These are phyloP conservation scores for Dinocampus coccinellae DNA, from an alignment of 2,888 invertebrate species.

Conservation along the genomic window DNA sequence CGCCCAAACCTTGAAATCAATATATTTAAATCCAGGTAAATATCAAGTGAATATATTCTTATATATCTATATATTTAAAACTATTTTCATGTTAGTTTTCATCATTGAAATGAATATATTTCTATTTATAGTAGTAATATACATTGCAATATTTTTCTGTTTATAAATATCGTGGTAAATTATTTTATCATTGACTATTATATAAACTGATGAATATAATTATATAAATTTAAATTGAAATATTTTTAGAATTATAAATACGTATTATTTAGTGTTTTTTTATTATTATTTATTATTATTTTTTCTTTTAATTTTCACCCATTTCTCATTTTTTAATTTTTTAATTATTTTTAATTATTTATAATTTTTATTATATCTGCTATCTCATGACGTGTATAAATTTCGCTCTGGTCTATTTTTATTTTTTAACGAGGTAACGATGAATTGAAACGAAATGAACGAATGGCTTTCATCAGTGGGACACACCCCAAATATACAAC, in stretches of 20 bases:
- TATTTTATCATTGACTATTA: not conserved
- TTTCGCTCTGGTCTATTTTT: not conserved
- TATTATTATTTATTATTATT: not conserved
- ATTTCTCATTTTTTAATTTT: too few relatives aligned
- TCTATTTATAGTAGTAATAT: not conserved
- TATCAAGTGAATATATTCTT: not conserved
- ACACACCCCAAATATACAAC: not conserved
- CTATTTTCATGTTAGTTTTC: not conserved
- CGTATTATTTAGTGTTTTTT: not conserved
- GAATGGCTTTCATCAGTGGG: not conserved
- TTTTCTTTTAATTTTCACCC: too few relatives aligned
- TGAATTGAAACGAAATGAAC: not conserved
- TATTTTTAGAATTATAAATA: not conserved
- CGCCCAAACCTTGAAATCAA: not conserved
- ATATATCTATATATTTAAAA: not conserved
- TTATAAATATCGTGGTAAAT: not conserved
- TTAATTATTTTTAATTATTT: too few relatives aligned
- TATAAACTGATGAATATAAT: not conserved
- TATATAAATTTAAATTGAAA: not conserved
- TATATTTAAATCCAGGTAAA: not conserved
- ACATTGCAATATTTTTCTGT: not conserved
- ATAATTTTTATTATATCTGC: too few relatives aligned
- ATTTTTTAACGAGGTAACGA: not conserved
- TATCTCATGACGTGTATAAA: not conserved
- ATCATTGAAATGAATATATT: not conserved